These are phyloP conservation scores for Actias luna DNA, from an alignment of 2,888 invertebrate species.

Conservation along the genomic window DNA sequence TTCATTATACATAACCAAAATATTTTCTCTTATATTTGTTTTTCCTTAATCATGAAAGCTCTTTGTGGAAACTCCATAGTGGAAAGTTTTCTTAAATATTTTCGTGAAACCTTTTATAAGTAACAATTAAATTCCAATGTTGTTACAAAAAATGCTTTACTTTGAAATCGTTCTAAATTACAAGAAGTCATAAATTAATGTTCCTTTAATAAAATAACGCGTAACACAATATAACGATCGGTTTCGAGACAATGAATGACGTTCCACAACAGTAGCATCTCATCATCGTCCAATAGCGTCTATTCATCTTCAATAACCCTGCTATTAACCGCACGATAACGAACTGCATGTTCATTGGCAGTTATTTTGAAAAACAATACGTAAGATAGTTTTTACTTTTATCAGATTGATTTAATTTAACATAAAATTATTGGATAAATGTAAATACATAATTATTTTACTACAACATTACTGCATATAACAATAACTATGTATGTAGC, in stretches of 20 bases:
- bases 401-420: too few species aligned
- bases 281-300: constrained; percentile 37
- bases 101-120: too few species aligned
- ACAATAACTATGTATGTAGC: too few species aligned
- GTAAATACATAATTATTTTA: too few species aligned
- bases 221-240: constrained; percentile 5
- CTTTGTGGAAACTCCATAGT: too few species aligned
- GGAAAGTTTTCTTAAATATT: too few species aligned
- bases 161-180: neutral
- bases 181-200: neutral
- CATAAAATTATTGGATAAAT: too few species aligned
- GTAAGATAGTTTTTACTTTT: neutral
- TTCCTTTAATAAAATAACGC: neutral
- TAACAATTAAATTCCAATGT: neutral
- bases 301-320: constrained; percentile 31
- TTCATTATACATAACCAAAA: too few species aligned
- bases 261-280: constrained; percentile 29
- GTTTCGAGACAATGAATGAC: constrained; percentile 20
- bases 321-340: constrained; percentile 36
- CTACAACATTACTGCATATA: too few species aligned
- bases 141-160: neutral
- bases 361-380: neutral
- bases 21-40: neutral
- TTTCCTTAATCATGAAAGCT: too few species aligned
- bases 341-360: constrained; percentile 3